These are phyloP conservation scores for Rhabdomys pumilio DNA, from an alignment of 2,797 vertebrate species.

Conservation along the genomic window DNA sequence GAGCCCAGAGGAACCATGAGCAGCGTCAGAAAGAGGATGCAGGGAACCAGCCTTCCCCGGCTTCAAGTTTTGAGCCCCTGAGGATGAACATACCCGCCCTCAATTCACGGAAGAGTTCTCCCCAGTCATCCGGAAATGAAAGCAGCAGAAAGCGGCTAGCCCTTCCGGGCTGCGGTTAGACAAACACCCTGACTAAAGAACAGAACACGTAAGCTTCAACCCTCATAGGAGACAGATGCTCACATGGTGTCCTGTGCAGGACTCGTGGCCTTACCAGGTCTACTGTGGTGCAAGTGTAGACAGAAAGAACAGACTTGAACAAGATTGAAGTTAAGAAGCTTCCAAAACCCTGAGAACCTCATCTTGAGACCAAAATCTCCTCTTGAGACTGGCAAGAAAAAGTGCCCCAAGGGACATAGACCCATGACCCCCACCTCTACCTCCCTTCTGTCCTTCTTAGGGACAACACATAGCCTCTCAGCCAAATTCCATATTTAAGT, in stretches of 20 bases:
- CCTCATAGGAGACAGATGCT: background rate
- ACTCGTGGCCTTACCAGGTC: background rate
- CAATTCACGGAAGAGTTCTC: background rate
- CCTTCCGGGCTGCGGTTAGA: background rate
- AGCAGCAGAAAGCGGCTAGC: background rate
- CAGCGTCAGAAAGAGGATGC: background rate
- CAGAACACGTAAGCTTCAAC: background rate
- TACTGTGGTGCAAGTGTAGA: too few relatives aligned
- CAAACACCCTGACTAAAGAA: background rate
- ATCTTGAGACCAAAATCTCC: too few relatives aligned
- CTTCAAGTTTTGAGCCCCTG: background rate
- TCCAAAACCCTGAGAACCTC: too few relatives aligned
- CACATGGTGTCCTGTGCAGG: background rate
- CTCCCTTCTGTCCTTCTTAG: too few relatives aligned
- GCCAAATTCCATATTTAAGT: too few relatives aligned
- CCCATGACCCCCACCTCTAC: too few relatives aligned
- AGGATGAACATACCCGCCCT: background rate
- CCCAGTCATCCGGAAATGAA: background rate
- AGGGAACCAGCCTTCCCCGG: background rate
- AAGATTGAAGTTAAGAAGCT: too few relatives aligned
- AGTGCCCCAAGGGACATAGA: too few relatives aligned
- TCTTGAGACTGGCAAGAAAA: too few relatives aligned
- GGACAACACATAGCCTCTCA: too few relatives aligned
- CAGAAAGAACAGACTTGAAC: too few relatives aligned
- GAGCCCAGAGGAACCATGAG: background rate